Percentiles rank a stretch among this genome's conserved stretches.
These are phyloP conservation scores for Hycleus phaleratus DNA, from an alignment of 1,140 invertebrate species.

Conservation along the genomic window DNA sequence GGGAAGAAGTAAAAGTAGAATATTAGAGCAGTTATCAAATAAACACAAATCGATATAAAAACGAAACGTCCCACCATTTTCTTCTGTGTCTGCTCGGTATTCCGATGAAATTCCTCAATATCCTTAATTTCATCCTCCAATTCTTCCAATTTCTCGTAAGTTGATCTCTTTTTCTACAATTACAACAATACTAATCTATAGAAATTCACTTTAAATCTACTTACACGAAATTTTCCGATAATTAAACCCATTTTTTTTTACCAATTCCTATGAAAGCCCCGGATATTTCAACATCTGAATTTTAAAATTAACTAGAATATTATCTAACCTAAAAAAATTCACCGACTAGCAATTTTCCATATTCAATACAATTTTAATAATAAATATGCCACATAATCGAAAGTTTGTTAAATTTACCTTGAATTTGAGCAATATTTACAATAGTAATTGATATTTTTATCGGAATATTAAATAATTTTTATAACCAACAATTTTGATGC, in stretches of 20 bases:
- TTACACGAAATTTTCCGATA: slow-evolving; percentile 36
- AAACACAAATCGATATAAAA: slow-evolving; percentile 71
- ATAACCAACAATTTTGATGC: too few relatives aligned
- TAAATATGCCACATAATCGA: too few relatives aligned
- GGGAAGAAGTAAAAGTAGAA: slow-evolving; percentile 76
- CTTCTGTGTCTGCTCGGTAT: slow-evolving; percentile 71
- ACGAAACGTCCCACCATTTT: slow-evolving; percentile 71
- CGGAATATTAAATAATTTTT: too few relatives aligned
- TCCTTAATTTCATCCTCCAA: slow-evolving; percentile 74
- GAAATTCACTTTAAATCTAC: not conserved
- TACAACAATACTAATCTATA: slow-evolving; percentile 11
- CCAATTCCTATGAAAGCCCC: too few relatives aligned
- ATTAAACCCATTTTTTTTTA: slow-evolving; percentile 33
- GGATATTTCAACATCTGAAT: too few relatives aligned
- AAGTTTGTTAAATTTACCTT: too few relatives aligned
- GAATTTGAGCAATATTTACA: too few relatives aligned
- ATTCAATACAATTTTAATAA: too few relatives aligned
- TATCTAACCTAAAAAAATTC: too few relatives aligned
- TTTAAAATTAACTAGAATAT: too few relatives aligned
- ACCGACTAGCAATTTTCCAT: too few relatives aligned
- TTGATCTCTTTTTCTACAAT: slow-evolving; percentile 74
- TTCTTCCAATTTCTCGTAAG: slow-evolving; percentile 65
- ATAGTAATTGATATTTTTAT: too few relatives aligned
- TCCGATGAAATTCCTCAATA: slow-evolving; percentile 69
- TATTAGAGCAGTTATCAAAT: slow-evolving; percentile 62